These are phyloP conservation scores for Nineta flava DNA, from an alignment of 2,888 invertebrate genomes.

Conservation along the genomic window DNA sequence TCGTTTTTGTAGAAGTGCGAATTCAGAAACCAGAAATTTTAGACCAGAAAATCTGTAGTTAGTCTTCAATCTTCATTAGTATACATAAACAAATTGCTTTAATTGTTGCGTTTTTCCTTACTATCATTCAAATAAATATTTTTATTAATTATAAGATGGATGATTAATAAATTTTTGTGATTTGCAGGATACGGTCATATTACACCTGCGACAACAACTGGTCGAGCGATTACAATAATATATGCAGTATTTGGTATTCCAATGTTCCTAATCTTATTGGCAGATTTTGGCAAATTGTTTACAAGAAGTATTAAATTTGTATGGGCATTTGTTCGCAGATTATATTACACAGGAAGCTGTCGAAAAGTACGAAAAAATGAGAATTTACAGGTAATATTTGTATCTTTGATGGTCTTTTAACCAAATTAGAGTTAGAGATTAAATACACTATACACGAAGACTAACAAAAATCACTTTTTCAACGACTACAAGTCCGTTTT, in stretches of 20 bases:
- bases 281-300: conserved; percentile 89
- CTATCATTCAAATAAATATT: background rate
- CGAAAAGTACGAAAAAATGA: conserved; percentile 56
- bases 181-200: conserved; percentile 90
- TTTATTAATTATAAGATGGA: background rate
- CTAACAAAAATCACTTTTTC: too few species aligned
- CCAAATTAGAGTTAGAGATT: background rate
- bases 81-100: too few species aligned
- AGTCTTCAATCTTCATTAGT: too few species aligned
- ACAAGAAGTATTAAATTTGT: conserved; percentile 80
- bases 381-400: conserved; percentile 47
- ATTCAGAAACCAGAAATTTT: too few species aligned
- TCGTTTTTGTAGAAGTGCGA: too few species aligned
- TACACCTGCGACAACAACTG: conserved; percentile 74
- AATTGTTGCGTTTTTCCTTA: too few species aligned
- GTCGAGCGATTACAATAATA: conserved; percentile 74
- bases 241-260: conserved; percentile 95
- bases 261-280: conserved; percentile 81
- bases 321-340: conserved; percentile 69
- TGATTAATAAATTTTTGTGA: background rate
- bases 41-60: too few species aligned
- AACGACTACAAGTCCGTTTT: too few species aligned
- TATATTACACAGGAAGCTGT: conserved; percentile 78
- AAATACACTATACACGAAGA: too few species aligned
- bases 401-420: background rate